A percentile compares a stretch with the other conserved stretches of the same genome.
Conservation (phyloP, 2,888 invertebrate species). For the Holacanthella duospinosa region DNA sequence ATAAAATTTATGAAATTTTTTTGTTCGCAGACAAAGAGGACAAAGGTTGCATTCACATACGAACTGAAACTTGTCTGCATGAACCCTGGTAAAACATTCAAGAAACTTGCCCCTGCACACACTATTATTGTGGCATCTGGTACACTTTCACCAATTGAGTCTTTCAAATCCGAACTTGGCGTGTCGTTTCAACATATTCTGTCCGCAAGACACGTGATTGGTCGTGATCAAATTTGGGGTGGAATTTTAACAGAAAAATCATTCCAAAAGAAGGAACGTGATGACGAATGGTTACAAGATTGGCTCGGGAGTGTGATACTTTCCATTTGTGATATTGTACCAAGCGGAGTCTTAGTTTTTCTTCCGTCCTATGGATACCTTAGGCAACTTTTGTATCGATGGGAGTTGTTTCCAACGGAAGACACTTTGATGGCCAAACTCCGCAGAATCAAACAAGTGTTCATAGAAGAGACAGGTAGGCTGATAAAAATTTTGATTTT, state of each 20-base stretch:
- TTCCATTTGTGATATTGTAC: slow-evolving; percentile 21
- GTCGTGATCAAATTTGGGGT: slow-evolving; percentile 16
- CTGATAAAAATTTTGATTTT: no score
- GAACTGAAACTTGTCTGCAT: slow-evolving; percentile 22
- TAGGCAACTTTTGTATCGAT: slow-evolving; percentile 13
- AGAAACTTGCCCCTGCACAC: slow-evolving; percentile 15
- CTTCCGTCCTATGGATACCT: slow-evolving; percentile 22
- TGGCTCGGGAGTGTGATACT: slow-evolving; percentile 20
- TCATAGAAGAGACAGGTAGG: slow-evolving; percentile 21
- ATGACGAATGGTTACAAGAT: no score
- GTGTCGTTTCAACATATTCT: slow-evolving; percentile 17
- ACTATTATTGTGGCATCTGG: slow-evolving; percentile 32
- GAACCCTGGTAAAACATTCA: slow-evolving; percentile 32
- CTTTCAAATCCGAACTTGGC: slow-evolving; percentile 25
- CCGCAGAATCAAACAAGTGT: slow-evolving; percentile 16
- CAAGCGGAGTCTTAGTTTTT: slow-evolving; percentile 32
- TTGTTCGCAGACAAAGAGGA: no score
- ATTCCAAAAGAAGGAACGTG: neutral
- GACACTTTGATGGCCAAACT: slow-evolving; percentile 13
- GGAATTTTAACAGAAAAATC: neutral
- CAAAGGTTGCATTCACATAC: no score
- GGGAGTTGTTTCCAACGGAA: slow-evolving; percentile 9
- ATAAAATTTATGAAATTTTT: no score
- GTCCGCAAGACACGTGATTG: slow-evolving; percentile 25
- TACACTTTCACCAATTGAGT: slow-evolving; percentile 23